Conservation (phyloP, 2,888 invertebrate genomes). For the Apamea anceps region DNA sequence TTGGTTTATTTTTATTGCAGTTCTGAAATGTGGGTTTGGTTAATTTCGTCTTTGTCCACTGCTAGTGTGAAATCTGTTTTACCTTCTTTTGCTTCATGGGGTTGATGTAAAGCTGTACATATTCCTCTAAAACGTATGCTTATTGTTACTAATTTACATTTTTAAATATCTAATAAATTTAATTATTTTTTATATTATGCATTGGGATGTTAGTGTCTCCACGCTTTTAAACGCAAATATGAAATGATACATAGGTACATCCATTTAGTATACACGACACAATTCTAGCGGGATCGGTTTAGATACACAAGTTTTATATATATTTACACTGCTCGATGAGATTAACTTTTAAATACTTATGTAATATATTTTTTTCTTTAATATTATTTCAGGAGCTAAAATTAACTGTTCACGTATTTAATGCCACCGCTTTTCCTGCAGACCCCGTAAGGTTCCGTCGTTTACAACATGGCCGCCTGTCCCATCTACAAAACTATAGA, state of each 20-base stretch:
- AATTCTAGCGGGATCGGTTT: slow-evolving; percentile 23
- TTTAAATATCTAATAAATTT: slow-evolving; percentile 29
- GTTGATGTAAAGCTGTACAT: slow-evolving; percentile 64
- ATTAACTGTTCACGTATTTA: slow-evolving; percentile 69
- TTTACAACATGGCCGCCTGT: slow-evolving; percentile 69
- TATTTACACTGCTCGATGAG: slow-evolving; percentile 45
- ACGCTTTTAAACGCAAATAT: slow-evolving; percentile 49
- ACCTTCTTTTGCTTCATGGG: slow-evolving; percentile 56
- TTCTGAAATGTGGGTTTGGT: slow-evolving; percentile 54
- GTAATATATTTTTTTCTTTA: slow-evolving; percentile 68
- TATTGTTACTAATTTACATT: slow-evolving; percentile 59
- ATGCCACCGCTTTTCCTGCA: slow-evolving; percentile 81
- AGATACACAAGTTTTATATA: slow-evolving; percentile 39
- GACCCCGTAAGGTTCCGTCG: slow-evolving; percentile 75
- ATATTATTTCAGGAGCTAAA: slow-evolving; percentile 78
- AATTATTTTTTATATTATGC: slow-evolving; percentile 40
- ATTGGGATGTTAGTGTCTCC: slow-evolving; percentile 41
- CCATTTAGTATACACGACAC: slow-evolving; percentile 44
- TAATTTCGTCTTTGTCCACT: slow-evolving; percentile 44
- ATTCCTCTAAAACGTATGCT: slow-evolving; percentile 60
- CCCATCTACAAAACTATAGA: slow-evolving; percentile 67
- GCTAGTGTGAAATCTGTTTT: slow-evolving; percentile 42
- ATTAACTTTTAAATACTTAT: slow-evolving; percentile 47
- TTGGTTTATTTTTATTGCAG: slow-evolving; percentile 43
- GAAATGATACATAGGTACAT: slow-evolving; percentile 40